Base-by-base conservation (phyloP, 2,797 vertebrate genomes). In the Macropus fuliginosus region DNA sequence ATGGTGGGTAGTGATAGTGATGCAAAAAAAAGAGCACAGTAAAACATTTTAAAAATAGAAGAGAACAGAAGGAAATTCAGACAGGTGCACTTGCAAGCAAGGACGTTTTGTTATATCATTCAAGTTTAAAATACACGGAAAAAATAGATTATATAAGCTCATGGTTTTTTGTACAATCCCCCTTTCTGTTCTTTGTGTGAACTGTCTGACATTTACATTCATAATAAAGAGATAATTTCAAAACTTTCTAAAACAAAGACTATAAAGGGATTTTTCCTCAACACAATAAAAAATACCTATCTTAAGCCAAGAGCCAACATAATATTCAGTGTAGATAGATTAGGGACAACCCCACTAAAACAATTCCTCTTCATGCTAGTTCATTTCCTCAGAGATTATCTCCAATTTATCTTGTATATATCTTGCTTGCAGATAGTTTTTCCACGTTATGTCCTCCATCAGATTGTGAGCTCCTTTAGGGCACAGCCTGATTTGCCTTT, bases 231-330 rank as follows among this genome's bases (percentile, higher is more conserved):
- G 50, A 93, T 27, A 91, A 56, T 59, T 12, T 59, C 31, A n/a
- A 92, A 55, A 91, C 93, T 91, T 55, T 55, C 94, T 57, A 81
- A 57, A 87, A 34, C 2, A 18, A 94, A 29, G 46, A 92, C 74
- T 14, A 91, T 54, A 97, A 59, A 18, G 18, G 24, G 81, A 62
- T 54, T 92, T 74, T 66, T 74, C 59, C 52, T 97, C 81, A 91
- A 91, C 46, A 29, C 31, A 46, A 57, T 52, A 92, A 92, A 92
- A 18, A 27, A 21, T 18, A n/a, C 27, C 34, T 54, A 91, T 24
- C 55, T n/a, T 56, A 95, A 34, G 59, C 54, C 56, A 46, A 66
- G 5, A 91, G 50, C 18, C 74, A 92, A 94, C 3, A 46, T 34
- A 21, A 90, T 50, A 90, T 57, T 91, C 52, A 55, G 56, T 40